Evolutionary conservation across 2,113 vertebrate genomes (phyloP).

Genomic region (Notiomystis cincta): DNA sequence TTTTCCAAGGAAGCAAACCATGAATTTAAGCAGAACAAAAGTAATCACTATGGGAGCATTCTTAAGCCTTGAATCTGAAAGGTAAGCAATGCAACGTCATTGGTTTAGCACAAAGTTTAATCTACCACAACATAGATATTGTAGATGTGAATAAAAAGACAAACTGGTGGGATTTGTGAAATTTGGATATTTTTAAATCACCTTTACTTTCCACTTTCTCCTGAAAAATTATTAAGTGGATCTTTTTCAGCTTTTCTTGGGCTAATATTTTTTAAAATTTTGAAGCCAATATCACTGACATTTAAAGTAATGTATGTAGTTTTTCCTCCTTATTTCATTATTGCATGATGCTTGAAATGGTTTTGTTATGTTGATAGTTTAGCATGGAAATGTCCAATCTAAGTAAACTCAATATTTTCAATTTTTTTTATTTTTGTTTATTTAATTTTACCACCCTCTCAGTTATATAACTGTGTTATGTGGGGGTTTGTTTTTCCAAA

Average conservation of each 20-base stretch:
- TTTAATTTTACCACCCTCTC: neutral
- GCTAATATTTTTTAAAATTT: neutral
- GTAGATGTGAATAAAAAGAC: neutral
- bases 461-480: neutral
- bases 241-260: neutral
- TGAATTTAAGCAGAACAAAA: neutral
- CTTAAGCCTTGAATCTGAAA: neutral
- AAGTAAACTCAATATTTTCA: rapidly evolving
- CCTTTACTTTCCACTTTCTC: neutral
- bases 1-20: neutral
- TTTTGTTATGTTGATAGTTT: neutral
- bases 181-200: neutral
- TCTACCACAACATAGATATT: neutral
- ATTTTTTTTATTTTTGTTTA: neutral
- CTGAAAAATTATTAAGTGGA: neutral
- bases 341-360: neutral
- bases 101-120: neutral
- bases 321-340: neutral
- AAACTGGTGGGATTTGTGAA: neutral
- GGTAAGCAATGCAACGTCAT: neutral
- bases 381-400: neutral
- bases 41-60: neutral
- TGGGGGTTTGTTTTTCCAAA: neutral
- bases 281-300: neutral
- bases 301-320: neutral